phyloP scores from a whole-genome alignment of 1,140 invertebrate genomes.

The Heliothis virescens region DNA sequence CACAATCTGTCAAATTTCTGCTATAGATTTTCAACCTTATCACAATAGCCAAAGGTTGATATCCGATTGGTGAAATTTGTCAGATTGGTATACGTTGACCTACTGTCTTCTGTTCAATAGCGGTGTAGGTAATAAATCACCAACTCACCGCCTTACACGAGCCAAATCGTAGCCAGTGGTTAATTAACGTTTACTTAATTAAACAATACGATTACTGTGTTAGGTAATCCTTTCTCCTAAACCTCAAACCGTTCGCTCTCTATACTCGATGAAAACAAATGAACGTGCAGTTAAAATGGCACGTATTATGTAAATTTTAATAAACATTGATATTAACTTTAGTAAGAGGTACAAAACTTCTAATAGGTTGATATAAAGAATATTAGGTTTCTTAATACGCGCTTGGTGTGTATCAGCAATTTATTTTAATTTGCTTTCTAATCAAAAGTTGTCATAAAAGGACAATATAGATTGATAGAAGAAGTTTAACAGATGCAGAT shows the following conservation, averaged over 20 bases:
- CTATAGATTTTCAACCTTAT: too few species aligned
- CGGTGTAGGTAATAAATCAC: constrained; percentile 22
- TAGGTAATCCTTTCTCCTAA: constrained; percentile 25
- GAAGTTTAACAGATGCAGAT: neutral
- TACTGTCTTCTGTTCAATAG: too few species aligned
- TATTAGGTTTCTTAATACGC: neutral
- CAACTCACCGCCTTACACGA: neutral
- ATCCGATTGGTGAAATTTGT: too few species aligned
- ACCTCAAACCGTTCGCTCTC: constrained; percentile 23
- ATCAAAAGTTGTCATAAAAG: too few species aligned
- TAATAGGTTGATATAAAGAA: neutral
- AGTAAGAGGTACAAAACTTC: too few species aligned
- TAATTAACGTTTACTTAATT: constrained; percentile 30
- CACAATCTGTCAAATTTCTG: too few species aligned
- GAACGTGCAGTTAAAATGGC: neutral
- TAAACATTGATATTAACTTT: neutral
- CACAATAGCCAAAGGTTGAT: too few species aligned
- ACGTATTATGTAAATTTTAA: constrained; percentile 8
- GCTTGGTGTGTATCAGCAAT: neutral
- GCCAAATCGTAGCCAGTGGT: neutral
- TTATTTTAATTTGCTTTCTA: constrained; percentile 4
- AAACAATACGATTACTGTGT: constrained; percentile 21
- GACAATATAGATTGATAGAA: too few species aligned
- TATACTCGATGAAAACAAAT: neutral
- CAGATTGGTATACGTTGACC: too few species aligned